A percentile compares a stretch with the other conserved stretches of the same genome.
These are phyloP conservation scores for Torymus tubicola DNA, from an alignment of 2,888 invertebrate species.

Conservation along the genomic window DNA sequence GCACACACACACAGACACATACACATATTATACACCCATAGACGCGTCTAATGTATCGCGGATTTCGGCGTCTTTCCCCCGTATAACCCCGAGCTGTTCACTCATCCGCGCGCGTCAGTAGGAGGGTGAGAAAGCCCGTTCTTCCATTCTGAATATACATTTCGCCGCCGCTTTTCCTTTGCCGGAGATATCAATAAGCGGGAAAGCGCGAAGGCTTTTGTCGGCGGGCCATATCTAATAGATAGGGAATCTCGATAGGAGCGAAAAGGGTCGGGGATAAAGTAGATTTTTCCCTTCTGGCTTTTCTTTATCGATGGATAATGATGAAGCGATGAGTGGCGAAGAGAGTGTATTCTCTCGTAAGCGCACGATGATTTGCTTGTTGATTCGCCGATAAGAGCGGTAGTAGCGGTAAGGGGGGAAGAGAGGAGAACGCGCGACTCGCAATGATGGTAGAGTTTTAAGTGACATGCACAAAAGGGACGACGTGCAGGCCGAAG, in stretches of 20 bases:
- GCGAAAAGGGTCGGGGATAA: constrained; percentile 17
- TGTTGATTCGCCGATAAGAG: constrained; percentile 25
- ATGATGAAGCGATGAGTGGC: constrained; percentile 26
- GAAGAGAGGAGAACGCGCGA: constrained; percentile 54
- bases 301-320: constrained; percentile 18
- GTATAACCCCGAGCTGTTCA: neutral
- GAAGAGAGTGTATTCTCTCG: constrained; percentile 30
- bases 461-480: too few species aligned
- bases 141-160: constrained; percentile 9
- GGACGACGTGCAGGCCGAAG: too few species aligned
- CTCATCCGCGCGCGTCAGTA: neutral
- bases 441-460: constrained; percentile 42
- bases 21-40: too few species aligned
- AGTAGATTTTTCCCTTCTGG: neutral
- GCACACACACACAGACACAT: neutral
- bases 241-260: neutral
- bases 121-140: neutral
- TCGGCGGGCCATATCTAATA: neutral
- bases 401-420: constrained; percentile 1
- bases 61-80: neutral
- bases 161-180: neutral
- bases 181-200: constrained; percentile 26
- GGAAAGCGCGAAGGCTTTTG: constrained; percentile 12
- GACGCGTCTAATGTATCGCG: constrained; percentile 18
- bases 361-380: constrained; percentile 34